Evolutionary conservation across 2,797 vertebrate species (phyloP).

Genomic region (Enteromius unitaeniatus): DNA sequence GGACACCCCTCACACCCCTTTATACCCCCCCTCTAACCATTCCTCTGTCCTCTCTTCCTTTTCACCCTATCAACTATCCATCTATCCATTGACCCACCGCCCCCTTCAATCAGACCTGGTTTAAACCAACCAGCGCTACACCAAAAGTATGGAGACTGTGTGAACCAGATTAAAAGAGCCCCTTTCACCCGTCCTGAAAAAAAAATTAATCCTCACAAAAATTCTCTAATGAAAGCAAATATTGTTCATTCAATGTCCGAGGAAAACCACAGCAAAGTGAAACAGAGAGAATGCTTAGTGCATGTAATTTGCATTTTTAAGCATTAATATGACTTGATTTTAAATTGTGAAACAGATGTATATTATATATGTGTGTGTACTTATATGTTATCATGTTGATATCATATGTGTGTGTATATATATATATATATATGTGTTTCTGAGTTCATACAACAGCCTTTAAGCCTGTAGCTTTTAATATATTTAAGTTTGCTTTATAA

Average conservation of each 20-base stretch:
- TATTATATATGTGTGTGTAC: no score
- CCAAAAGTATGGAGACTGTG: slow-evolving; percentile 51
- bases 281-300: background rate
- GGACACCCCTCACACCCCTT: slow-evolving; percentile 40
- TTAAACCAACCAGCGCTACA: slow-evolving; percentile 11
- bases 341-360: background rate
- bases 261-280: background rate
- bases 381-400: no score
- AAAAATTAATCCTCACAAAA: slow-evolving; percentile 59
- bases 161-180: slow-evolving; percentile 49
- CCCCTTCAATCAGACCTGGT: slow-evolving; percentile 34
- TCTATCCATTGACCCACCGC: slow-evolving; percentile 19
- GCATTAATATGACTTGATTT: background rate
- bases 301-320: background rate
- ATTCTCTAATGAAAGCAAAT: slow-evolving; percentile 59
- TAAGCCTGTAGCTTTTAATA: background rate
- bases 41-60: slow-evolving; percentile 25
- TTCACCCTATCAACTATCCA: slow-evolving; percentile 49
- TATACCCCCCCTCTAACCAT: slow-evolving; percentile 35
- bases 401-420: no score
- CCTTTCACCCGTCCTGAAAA: slow-evolving; percentile 21
- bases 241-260: slow-evolving; percentile 49
- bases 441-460: background rate
- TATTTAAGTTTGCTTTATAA: background rate
- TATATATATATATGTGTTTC: background rate